Conservation (phyloP, 2,797 vertebrate species). For the Cuculus canorus region DNA sequence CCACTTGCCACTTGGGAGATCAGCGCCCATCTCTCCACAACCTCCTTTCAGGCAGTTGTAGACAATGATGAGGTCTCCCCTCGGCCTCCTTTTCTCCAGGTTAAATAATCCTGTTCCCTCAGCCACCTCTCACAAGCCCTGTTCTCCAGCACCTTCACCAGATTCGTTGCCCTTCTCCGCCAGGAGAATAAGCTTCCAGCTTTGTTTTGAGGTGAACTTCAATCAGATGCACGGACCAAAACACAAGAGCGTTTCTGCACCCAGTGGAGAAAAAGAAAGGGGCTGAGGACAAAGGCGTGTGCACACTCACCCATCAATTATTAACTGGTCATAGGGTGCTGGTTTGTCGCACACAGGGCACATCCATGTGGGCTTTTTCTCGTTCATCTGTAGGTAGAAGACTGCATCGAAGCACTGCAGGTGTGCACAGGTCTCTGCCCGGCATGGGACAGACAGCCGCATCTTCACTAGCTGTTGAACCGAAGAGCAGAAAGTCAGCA, state of each 20-base stretch:
- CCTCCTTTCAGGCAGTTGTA: too few relatives aligned
- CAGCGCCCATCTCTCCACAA: too few relatives aligned
- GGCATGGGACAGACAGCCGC: slow-evolving; percentile 94
- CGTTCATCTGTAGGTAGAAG: slow-evolving; percentile 99
- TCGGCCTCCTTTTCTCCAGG: too few relatives aligned
- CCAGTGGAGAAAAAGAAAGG: not conserved
- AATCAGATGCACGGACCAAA: not conserved
- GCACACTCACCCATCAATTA: slow-evolving; percentile 88
- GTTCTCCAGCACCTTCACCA: too few relatives aligned
- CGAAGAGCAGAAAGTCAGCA: slow-evolving; percentile 17
- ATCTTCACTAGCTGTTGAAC: slow-evolving; percentile 93
- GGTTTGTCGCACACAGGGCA: slow-evolving; percentile 98
- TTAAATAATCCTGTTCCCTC: too few relatives aligned
- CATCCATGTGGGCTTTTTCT: slow-evolving; percentile 99
- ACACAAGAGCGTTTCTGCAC: not conserved
- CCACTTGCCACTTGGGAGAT: too few relatives aligned
- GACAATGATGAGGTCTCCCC: too few relatives aligned
- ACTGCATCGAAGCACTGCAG: slow-evolving; percentile 98
- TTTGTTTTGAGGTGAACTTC: not conserved
- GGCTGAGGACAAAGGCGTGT: not conserved
- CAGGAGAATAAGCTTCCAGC: not conserved
- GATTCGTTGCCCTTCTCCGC: too few relatives aligned
- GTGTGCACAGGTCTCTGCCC: slow-evolving; percentile 94
- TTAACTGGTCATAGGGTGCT: slow-evolving; percentile 94
- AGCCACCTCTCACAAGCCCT: too few relatives aligned